Conservation (phyloP, 2,113 vertebrate genomes). For the Scomber colias region DNA sequence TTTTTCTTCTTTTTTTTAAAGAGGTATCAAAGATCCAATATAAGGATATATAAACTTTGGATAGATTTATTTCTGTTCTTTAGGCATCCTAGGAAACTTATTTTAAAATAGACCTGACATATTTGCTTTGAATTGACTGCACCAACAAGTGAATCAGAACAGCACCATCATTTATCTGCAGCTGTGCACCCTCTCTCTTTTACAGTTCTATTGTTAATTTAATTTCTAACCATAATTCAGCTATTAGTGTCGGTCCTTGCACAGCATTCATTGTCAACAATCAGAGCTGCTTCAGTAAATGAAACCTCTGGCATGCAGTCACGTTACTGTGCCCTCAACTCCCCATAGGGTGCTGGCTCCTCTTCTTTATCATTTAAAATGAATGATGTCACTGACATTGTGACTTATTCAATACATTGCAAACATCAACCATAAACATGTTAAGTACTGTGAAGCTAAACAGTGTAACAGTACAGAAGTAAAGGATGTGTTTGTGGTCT, state of each 20-base stretch:
- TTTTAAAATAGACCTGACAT: not conserved
- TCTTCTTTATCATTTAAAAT: not conserved
- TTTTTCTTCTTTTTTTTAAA: too few species aligned
- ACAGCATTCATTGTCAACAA: slow-evolving; percentile 30
- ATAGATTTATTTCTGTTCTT: not conserved
- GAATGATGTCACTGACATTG: slow-evolving; percentile 6
- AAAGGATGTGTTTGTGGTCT: too few species aligned
- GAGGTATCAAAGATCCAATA: too few species aligned
- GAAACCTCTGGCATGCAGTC: slow-evolving; percentile 1
- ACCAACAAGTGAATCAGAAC: not conserved
- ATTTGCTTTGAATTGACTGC: not conserved
- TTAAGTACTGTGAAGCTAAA: too few species aligned
- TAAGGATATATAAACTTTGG: not conserved
- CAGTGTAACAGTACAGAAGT: too few species aligned
- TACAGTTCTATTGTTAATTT: slow-evolving; percentile 20
- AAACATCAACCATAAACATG: too few species aligned
- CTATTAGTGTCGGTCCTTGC: slow-evolving; percentile 3
- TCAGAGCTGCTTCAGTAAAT: slow-evolving; percentile 29
- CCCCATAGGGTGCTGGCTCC: slow-evolving; percentile 11
- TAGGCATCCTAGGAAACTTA: not conserved
- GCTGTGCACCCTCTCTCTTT: slow-evolving; percentile 16
- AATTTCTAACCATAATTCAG: slow-evolving; percentile 18
- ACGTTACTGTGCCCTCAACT: not conserved
- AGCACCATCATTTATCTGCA: slow-evolving; percentile 18
- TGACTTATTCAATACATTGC: too few species aligned